A percentile compares a stretch with the other conserved stretches of the same genome.
phyloP scores from a whole-genome alignment of 2,888 invertebrate genomes.

The Helicoverpa assulta region DNA sequence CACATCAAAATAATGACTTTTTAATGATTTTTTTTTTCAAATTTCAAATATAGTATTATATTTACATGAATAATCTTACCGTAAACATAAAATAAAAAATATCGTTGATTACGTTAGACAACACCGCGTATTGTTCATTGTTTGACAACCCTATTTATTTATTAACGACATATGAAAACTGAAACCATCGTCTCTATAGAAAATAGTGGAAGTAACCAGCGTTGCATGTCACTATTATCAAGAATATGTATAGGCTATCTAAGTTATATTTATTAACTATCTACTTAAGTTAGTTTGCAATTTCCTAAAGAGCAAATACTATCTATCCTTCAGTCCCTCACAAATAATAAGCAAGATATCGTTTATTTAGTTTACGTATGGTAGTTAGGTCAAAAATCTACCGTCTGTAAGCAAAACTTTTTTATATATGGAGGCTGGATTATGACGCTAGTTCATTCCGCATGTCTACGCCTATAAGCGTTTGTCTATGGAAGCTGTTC shows the following conservation, averaged over 20 bases:
- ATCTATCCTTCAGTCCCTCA: neutral
- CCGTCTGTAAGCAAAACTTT: too few relatives aligned
- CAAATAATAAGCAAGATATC: too few relatives aligned
- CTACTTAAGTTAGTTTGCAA: constrained; percentile 17
- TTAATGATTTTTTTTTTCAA: constrained; percentile 64
- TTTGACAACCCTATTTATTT: constrained; percentile 50
- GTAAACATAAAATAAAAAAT: constrained; percentile 67
- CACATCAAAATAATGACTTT: constrained; percentile 63
- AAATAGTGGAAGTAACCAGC: constrained; percentile 1
- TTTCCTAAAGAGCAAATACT: neutral
- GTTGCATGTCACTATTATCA: neutral
- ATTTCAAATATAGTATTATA: constrained; percentile 71
- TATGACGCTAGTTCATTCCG: neutral
- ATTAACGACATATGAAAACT: constrained; percentile 34
- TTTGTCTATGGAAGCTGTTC: constrained; percentile 20
- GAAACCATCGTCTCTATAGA: neutral
- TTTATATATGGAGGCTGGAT: too few relatives aligned
- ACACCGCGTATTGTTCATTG: constrained; percentile 67
- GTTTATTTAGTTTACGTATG: too few relatives aligned
- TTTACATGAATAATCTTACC: constrained; percentile 71
- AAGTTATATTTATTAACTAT: constrained; percentile 25
- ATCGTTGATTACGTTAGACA: constrained; percentile 66
- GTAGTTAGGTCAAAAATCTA: too few relatives aligned
- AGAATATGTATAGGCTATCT: constrained; percentile 18
- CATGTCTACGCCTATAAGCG: neutral